These are phyloP conservation scores for Tryphoninae sp. DNA, from an alignment of 2,888 invertebrate genomes.

Conservation along the genomic window DNA sequence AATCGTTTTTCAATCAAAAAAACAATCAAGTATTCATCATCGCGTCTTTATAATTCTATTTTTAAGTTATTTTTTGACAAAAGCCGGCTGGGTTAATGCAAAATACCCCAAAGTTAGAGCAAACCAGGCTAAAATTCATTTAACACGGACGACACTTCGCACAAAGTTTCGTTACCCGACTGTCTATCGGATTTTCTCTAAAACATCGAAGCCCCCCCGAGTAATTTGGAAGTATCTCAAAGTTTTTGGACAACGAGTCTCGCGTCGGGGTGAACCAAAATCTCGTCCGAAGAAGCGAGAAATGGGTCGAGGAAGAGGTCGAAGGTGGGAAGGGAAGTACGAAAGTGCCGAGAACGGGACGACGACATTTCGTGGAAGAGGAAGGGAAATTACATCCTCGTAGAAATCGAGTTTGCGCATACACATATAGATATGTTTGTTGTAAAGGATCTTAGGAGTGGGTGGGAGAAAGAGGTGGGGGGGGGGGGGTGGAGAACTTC, in stretches of 20 bases:
- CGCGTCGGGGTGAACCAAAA: not conserved
- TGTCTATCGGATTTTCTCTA: not conserved
- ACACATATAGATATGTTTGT: not conserved
- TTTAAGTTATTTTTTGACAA: no score
- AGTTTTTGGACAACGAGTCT: constrained; percentile 2
- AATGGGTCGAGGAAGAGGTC: not conserved
- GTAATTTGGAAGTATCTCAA: constrained; percentile 2
- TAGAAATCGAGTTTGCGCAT: constrained; percentile 11
- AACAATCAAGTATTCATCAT: no score
- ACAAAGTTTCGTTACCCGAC: no score
- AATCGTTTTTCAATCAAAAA: no score
- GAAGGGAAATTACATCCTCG: not conserved
- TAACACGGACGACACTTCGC: not conserved
- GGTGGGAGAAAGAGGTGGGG: not conserved
- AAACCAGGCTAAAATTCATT: constrained; percentile 16
- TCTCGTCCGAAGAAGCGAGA: not conserved
- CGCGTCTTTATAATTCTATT: no score
- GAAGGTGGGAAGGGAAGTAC: not conserved
- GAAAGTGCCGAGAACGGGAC: not conserved
- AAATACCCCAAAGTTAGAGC: not conserved
- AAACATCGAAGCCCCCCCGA: not conserved
- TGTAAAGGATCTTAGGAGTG: not conserved
- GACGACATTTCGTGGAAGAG: not conserved
- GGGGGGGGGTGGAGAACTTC: constrained; percentile 16
- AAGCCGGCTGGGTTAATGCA: no score